These are phyloP conservation scores for Mormyrops boulengeri DNA, from an alignment of 2,797 vertebrate species.

Conservation along the genomic window DNA sequence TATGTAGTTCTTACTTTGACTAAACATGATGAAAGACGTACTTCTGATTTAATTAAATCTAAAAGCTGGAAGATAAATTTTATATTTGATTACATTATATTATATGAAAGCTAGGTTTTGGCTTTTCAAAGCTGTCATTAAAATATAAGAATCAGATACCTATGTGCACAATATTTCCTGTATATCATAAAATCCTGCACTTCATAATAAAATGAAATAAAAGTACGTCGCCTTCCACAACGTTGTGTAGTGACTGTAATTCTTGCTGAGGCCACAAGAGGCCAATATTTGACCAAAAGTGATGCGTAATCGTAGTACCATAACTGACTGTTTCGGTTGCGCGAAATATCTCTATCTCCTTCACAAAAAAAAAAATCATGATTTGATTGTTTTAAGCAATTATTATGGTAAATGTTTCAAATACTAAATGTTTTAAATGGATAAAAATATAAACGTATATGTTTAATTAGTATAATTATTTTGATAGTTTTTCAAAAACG, in stretches of 20 bases:
- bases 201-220: slow-evolving; percentile 4
- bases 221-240: neutral
- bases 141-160: neutral
- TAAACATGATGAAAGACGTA: slow-evolving; percentile 2
- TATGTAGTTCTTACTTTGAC: neutral
- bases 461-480: neutral
- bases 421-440: neutral
- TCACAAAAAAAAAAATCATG: neutral
- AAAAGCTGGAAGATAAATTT: neutral
- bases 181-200: neutral
- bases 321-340: neutral
- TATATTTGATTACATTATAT: neutral
- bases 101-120: neutral
- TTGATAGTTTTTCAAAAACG: neutral
- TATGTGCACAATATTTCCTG: neutral
- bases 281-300: slow-evolving; percentile 11
- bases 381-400: neutral
- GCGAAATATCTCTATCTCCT: neutral
- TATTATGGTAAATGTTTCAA: neutral
- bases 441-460: neutral
- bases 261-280: slow-evolving; percentile 1
- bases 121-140: neutral
- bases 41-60: neutral
- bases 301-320: neutral
- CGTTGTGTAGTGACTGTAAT: neutral